Evolutionary conservation across 2,113 vertebrate species (phyloP).

Genomic region (Polyodon spathula): DNA sequence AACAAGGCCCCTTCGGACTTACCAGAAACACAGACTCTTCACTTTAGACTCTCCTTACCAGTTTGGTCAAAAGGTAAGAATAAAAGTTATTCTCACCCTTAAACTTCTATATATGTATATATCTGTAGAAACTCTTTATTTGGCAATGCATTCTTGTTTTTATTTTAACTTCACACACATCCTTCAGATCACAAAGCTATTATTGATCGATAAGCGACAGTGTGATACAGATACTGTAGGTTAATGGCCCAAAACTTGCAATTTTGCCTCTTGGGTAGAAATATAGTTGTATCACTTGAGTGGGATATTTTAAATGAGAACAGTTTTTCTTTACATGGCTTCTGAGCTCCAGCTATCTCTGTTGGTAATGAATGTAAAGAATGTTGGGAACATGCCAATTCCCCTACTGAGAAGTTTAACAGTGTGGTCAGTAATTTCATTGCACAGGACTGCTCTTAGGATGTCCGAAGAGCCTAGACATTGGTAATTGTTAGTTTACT

Average conservation of each 20-base stretch:
- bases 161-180: too few relatives aligned
- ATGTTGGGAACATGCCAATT: background rate
- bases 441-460: background rate
- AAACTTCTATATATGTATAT: constrained; percentile 17
- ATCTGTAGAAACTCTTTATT: constrained; percentile 18
- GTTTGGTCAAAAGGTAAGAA: constrained; percentile 59
- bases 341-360: background rate
- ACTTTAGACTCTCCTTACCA: constrained; percentile 42
- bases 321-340: background rate
- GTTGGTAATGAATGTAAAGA: background rate
- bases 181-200: too few relatives aligned
- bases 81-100: background rate
- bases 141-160: too few relatives aligned
- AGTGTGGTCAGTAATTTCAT: background rate
- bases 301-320: background rate
- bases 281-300: background rate
- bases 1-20: constrained; percentile 72
- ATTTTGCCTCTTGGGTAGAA: background rate
- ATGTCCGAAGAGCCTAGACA: background rate
- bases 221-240: too few relatives aligned
- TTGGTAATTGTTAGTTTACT: constrained; percentile 1
- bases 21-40: constrained; percentile 78
- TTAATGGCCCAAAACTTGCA: too few relatives aligned
- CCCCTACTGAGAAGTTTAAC: background rate
- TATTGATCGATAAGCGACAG: too few relatives aligned